Base-by-base conservation (phyloP, 2,888 invertebrate genomes). In the Cecidostiba fungosa region DNA sequence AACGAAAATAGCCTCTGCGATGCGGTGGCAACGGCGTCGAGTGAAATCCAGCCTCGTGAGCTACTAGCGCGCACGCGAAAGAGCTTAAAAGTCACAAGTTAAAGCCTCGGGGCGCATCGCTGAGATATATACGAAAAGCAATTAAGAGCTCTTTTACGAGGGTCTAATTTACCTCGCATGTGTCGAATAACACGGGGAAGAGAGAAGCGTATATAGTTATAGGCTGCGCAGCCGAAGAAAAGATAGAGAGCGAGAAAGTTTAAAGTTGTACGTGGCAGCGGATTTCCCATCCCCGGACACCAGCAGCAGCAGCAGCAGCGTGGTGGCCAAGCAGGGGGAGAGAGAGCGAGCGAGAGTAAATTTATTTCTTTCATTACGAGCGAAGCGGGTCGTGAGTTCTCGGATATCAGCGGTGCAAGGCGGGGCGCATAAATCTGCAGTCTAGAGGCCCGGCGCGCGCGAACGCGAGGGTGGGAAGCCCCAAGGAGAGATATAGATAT, bases 291-390 rank as follows among this genome's bases (percentile, higher is more conserved):
- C 91, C 90, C 89, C 73, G 43, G 50, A 50, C 50, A 50, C 50
- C 29, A 50, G n/a, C 36, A 54, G 26, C 54, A 36, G 47, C 50
- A 76, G 39, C 80, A n/a, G n/a, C n/a, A n/a, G n/a, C n/a, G n/a
- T n/a, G 47, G 66, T 29, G 70, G 32, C 85, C 88, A 88, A 89
- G 89, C 88, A 3, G 36, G 29, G 76, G 39, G 74, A 36, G 14
- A 26, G 73, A 6, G 69, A 36, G 74, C 26, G 77, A 66, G 72
- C 26, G 87, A 84, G 88, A 90, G 91, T 91, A 91, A 93, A 93
- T 93, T 93, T 93, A 93, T 93, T 93, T 93, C 93, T 93, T 93
- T 93, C 93, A 93, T 93, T 93, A 93, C 92, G 91, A 91, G 92
- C 91, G 90, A 90, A 92, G 90, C 92, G 90, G 91, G 90, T 92